Evolutionary conservation across 2,797 vertebrate species (phyloP).

Genomic region (Luscinia luscinia): DNA sequence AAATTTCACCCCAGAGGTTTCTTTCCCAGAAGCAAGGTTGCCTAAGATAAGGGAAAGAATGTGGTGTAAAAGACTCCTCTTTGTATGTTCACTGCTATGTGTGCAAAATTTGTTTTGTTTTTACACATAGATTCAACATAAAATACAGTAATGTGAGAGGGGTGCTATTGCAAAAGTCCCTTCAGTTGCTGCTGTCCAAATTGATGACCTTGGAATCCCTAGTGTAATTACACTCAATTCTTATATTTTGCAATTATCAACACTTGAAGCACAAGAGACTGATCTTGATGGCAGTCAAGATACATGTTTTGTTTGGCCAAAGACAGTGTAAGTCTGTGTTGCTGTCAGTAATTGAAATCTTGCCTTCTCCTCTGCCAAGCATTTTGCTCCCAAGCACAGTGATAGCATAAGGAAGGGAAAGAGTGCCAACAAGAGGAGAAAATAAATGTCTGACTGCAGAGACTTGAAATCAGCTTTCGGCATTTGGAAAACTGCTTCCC

Average conservation of each 20-base stretch:
- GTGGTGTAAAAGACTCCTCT: not conserved
- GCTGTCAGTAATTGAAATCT: not conserved
- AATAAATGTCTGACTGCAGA: not conserved
- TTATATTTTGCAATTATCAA: not conserved
- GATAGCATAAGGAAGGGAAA: not conserved
- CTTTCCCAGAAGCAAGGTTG: not conserved
- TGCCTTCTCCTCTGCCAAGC: not conserved
- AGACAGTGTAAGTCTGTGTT: not conserved
- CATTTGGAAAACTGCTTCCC: not conserved
- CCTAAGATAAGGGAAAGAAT: not conserved
- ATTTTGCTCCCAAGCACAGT: not conserved
- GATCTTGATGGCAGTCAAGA: not conserved
- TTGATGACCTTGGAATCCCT: not conserved
- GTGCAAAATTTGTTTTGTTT: not conserved
- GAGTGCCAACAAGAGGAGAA: not conserved
- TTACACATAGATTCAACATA: not conserved
- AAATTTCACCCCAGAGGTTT: not conserved
- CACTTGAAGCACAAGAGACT: not conserved
- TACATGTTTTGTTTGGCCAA: not conserved
- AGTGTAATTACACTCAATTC: not conserved
- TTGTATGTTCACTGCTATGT: not conserved
- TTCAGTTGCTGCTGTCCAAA: not conserved
- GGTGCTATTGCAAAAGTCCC: not conserved
- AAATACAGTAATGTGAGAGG: not conserved
- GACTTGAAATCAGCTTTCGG: not conserved